Percentiles rank a stretch among this genome's conserved stretches.
These are phyloP conservation scores for Calypte anna DNA, from an alignment of 2,113 vertebrate species.

Conservation along the genomic window DNA sequence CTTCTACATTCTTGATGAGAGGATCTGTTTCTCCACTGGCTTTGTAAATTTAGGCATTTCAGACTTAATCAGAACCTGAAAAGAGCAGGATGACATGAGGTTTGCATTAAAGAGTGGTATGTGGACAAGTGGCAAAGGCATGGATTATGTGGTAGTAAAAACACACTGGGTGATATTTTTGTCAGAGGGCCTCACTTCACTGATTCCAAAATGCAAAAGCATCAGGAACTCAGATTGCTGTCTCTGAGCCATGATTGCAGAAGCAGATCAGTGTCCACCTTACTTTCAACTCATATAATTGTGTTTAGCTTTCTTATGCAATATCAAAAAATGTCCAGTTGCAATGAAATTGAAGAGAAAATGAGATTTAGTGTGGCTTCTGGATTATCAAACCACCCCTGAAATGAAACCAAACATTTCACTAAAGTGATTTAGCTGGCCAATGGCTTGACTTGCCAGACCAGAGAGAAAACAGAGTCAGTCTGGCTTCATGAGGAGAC, in stretches of 20 bases:
- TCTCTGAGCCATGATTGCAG: conserved; percentile 26
- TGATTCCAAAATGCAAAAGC: conserved; percentile 53
- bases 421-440: background rate
- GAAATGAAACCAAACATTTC: background rate
- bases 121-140: conserved; percentile 78
- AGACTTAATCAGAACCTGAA: conserved; percentile 75
- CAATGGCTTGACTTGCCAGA: background rate
- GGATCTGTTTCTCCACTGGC: conserved; percentile 48
- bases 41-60: conserved; percentile 63
- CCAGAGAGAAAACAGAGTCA: background rate
- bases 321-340: background rate
- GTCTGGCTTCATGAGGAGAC: background rate
- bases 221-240: conserved; percentile 25
- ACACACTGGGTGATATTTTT: conserved; percentile 75
- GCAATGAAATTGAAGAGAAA: background rate
- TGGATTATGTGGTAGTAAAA: conserved; percentile 80
- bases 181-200: conserved; percentile 65
- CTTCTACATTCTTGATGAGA: conserved; percentile 40
- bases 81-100: conserved; percentile 76
- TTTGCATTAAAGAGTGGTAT: conserved; percentile 80
- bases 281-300: background rate
- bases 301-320: background rate
- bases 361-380: background rate
- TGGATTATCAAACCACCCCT: background rate
- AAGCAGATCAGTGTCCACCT: conserved; percentile 36